phyloP scores from a whole-genome alignment of 2,797 vertebrate species.

The Eulemur albifrons region DNA sequence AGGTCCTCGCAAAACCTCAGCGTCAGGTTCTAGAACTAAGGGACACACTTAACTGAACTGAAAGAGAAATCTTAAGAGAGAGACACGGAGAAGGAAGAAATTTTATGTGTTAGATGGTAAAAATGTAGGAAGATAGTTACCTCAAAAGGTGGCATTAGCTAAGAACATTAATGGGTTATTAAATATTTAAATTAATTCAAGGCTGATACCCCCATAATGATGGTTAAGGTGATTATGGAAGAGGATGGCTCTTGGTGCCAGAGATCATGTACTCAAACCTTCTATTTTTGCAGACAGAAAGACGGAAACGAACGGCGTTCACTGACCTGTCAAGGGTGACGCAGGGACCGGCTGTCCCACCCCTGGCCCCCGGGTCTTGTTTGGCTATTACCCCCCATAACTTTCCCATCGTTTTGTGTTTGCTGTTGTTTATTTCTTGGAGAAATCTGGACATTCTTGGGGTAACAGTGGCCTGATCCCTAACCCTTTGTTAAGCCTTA shows the following conservation, averaged over 20 bases:
- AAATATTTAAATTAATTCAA: neutral
- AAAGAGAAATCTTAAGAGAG: neutral
- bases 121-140: accelerated
- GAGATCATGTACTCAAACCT: neutral
- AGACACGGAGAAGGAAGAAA: too few relatives aligned
- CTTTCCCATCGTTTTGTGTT: accelerated
- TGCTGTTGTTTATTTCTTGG: neutral
- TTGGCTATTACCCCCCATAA: neutral
- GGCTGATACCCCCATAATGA: accelerated
- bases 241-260: neutral
- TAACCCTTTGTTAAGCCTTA: accelerated
- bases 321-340: neutral
- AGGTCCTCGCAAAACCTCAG: too few relatives aligned
- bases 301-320: too few relatives aligned
- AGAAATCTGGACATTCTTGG: neutral
- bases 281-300: neutral
- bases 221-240: neutral
- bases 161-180: neutral
- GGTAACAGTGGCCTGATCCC: accelerated
- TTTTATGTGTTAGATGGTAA: neutral
- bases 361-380: accelerated
- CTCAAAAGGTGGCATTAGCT: neutral
- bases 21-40: neutral
- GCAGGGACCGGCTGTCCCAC: accelerated
- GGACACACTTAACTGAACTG: accelerated